Base-by-base conservation (phyloP, 2,113 vertebrate genomes). In the Microcebus jonahi region DNA sequence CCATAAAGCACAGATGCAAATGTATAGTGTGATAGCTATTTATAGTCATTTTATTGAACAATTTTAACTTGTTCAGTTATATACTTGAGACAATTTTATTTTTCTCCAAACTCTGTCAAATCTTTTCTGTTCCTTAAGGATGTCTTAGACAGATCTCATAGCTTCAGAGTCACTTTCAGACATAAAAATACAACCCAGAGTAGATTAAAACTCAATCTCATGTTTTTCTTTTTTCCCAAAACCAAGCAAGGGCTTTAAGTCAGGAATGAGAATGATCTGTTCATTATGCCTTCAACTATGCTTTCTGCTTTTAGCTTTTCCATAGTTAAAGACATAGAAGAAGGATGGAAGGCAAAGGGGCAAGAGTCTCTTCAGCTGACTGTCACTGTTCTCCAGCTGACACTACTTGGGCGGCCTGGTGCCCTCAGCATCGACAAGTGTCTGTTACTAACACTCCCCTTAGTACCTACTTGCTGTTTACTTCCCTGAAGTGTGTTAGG, bases 1-100 rank as follows among this genome's bases (percentile, higher is more conserved):
- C 77, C 55, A 2, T 55, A 85, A 96, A 88, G 53, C 70, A 92
- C 45, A 95, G 45, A 95, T 76, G 21, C 50, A 81, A 70, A 95
- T 88, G 23, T 71, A 63, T 87, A 68, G 6, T 86, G 25, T 34
- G 63, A 50, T 50, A 85, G 42, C 57, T 75, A 70, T 42, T 57
- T 76, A 75, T 9, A 55, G 20, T 34, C 48, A 85, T 42, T 95
- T 84, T 85, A 59, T 48, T 92, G 36, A 92, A 81, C 21, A 70
- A 73, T 86, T 89, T 89, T 59, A 91, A 39, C 36, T 73, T 90
- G 20, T 1, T 57, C 12, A 42, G 21, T 23, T 71, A 71, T 25
- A 10, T 14, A 29, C 25, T 61, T 80, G n/a, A 84, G 88, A 50
- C 8, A 75, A 2, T 21, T 95, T 93, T 34, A 48, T 55, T 80